Conservation (phyloP, 2,888 invertebrate species). For the Himalopsyche japonica region DNA sequence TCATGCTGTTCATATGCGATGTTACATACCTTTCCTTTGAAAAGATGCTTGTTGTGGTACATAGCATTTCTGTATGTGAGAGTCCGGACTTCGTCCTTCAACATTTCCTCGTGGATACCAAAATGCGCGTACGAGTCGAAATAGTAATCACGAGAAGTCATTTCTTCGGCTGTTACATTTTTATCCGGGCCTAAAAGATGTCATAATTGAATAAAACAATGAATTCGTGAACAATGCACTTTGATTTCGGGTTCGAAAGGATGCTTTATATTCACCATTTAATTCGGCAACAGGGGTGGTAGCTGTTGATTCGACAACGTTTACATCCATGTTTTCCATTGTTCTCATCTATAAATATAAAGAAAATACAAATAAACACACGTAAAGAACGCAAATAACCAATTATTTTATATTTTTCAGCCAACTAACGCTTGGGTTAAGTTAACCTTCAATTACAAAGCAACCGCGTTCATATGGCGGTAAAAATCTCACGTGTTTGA, state of each 20-base stretch:
- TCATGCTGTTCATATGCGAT: not conserved
- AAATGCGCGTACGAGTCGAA: slow-evolving; percentile 99
- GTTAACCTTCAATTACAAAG: slow-evolving; percentile 25
- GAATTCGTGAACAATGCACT: not conserved
- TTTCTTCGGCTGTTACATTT: slow-evolving; percentile 81
- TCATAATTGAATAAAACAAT: not conserved
- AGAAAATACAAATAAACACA: not conserved
- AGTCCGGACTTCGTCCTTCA: slow-evolving; percentile 98
- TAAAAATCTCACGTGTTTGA: slow-evolving; percentile 31
- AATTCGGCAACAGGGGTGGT: slow-evolving; percentile 52
- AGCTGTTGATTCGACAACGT: slow-evolving; percentile 52
- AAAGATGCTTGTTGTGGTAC: slow-evolving; percentile 98
- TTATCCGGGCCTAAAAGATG: slow-evolving; percentile 50
- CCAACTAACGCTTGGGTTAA: slow-evolving; percentile 17
- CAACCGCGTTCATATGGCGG: slow-evolving; percentile 20
- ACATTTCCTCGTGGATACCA: slow-evolving; percentile 99
- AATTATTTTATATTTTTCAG: not conserved
- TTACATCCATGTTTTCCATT: slow-evolving; percentile 61
- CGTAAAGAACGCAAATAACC: not conserved
- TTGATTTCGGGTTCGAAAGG: not conserved
- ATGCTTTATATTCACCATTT: slow-evolving; percentile 50
- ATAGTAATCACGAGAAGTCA: slow-evolving; percentile 99
- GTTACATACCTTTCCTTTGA: slow-evolving; percentile 70
- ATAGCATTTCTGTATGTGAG: slow-evolving; percentile 98
- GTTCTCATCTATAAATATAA: slow-evolving; percentile 37